Percentiles rank a stretch among this genome's conserved stretches.
Conservation (phyloP, 2,797 vertebrate species). For the Coreius guichenoti region DNA sequence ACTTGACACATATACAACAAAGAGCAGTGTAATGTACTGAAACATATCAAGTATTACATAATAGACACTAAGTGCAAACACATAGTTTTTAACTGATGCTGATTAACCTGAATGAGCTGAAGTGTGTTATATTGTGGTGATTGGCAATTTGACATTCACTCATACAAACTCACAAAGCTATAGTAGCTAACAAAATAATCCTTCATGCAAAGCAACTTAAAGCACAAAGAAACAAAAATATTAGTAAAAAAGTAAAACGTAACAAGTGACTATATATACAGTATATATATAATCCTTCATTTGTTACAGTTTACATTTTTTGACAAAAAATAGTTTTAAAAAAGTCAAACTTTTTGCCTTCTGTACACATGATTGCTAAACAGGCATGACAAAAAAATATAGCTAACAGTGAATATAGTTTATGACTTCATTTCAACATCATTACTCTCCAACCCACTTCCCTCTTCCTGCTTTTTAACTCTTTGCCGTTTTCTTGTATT, state of each 20-base stretch:
- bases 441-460: background rate
- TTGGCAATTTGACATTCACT: background rate
- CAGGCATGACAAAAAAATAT: background rate
- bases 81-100: background rate
- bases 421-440: conserved; percentile 16
- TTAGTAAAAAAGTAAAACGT: background rate
- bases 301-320: background rate
- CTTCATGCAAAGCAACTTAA: conserved; percentile 32
- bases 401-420: conserved; percentile 13
- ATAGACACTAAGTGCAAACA: background rate
- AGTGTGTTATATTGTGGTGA: conserved; percentile 1
- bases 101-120: background rate
- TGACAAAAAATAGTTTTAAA: background rate
- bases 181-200: background rate
- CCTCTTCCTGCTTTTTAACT: background rate
- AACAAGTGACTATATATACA: background rate
- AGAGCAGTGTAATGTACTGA: conserved; percentile 10
- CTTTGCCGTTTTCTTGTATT: conserved; percentile 17
- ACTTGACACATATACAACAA: background rate
- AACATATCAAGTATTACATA: conserved; percentile 10
- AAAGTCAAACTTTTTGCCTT: background rate
- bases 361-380: conserved; percentile 38
- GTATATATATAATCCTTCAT: background rate
- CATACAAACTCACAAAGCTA: background rate
- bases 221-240: background rate